Evolutionary conservation across 2,888 invertebrate species (phyloP).

Genomic region (Hirtodrosophila cameraria): DNA sequence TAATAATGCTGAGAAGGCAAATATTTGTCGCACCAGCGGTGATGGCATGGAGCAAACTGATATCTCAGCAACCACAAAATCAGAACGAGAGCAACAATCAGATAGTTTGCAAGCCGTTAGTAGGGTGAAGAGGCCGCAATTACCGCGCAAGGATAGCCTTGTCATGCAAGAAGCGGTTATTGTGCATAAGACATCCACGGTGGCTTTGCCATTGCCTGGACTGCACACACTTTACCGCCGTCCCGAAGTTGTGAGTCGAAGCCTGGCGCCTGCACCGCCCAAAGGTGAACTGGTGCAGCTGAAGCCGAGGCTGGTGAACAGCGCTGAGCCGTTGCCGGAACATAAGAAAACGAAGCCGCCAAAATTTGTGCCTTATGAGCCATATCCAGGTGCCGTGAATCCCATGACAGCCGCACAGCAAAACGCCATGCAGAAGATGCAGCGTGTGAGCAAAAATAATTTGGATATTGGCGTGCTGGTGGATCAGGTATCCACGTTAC

Average conservation of each 20-base stretch:
- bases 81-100: constrained; percentile 45
- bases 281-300: constrained; percentile 86
- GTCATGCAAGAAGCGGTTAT: constrained; percentile 64
- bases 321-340: constrained; percentile 54
- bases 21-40: constrained; percentile 87
- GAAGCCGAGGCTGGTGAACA: constrained; percentile 87
- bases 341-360: constrained; percentile 86
- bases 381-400: constrained; percentile 93
- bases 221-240: constrained; percentile 79
- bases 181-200: constrained; percentile 41
- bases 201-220: constrained; percentile 70
- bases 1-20: constrained; percentile 21
- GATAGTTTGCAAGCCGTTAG: background rate
- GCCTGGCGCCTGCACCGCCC: constrained; percentile 85
- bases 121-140: constrained; percentile 50
- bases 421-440: constrained; percentile 59
- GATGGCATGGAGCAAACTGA: constrained; percentile 90
- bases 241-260: constrained; percentile 66
- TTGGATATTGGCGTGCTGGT: constrained; percentile 88
- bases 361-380: constrained; percentile 94
- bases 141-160: constrained; percentile 70
- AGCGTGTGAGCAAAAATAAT: constrained; percentile 85
- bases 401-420: constrained; percentile 87
- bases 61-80: constrained; percentile 63
- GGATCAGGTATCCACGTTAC: constrained; percentile 89